phyloP scores from a whole-genome alignment of 2,888 invertebrate genomes.

The Agrotis exclamationis region DNA sequence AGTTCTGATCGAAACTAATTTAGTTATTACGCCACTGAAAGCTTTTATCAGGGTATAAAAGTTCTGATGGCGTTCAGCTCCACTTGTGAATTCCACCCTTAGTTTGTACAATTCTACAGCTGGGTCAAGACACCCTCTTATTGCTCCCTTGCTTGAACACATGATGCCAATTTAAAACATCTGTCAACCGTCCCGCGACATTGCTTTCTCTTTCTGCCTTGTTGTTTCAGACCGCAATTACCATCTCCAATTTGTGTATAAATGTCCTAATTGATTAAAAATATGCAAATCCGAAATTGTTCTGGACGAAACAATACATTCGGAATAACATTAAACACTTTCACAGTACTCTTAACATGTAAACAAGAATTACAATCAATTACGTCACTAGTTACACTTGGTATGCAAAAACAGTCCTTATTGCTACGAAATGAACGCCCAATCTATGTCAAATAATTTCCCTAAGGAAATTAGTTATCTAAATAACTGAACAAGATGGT shows the following conservation, averaged over 20 bases:
- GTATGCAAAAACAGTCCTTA: background rate
- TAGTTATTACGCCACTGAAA: too few species aligned
- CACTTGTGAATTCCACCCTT: background rate
- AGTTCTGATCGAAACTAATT: too few species aligned
- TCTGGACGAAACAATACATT: background rate
- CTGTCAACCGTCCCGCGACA: slow-evolving; percentile 10
- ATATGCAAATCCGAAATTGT: slow-evolving; percentile 4
- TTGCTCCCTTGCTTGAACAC: background rate
- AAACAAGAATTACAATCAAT: background rate
- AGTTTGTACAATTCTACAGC: background rate
- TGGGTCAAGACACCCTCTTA: background rate
- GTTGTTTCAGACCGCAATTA: background rate
- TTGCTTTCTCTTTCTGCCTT: background rate
- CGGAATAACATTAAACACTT: slow-evolving; percentile 11
- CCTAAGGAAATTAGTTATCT: too few species aligned
- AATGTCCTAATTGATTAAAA: slow-evolving; percentile 10
- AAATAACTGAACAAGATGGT: too few species aligned
- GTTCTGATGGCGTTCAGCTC: background rate
- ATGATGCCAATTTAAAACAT: slow-evolving; percentile 21
- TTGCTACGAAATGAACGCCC: background rate
- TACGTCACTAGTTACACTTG: background rate
- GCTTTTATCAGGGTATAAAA: background rate
- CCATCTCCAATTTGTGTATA: background rate
- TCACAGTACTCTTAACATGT: slow-evolving; percentile 21
- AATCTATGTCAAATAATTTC: background rate